phyloP scores from a whole-genome alignment of 1,140 invertebrate species.

The Archegozetes longisetosus region DNA sequence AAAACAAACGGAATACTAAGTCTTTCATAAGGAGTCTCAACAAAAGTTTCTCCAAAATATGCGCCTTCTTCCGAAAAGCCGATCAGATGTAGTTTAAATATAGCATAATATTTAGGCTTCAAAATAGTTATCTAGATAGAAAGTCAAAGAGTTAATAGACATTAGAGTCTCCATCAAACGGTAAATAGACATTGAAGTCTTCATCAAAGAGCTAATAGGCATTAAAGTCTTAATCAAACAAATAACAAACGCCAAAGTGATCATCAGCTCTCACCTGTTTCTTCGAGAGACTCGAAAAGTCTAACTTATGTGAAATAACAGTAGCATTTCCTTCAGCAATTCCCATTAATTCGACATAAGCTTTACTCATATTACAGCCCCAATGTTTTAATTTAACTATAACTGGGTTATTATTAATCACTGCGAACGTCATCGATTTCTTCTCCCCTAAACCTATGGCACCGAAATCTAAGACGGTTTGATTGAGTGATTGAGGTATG shows the following conservation, averaged over 20 bases:
- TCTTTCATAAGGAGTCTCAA: constrained; percentile 55
- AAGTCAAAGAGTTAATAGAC: constrained; percentile 1
- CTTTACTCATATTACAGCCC: constrained; percentile 47
- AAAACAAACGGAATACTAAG: constrained; percentile 38
- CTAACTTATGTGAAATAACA: constrained; percentile 31
- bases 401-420: constrained; percentile 60
- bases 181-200: neutral
- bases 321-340: constrained; percentile 44
- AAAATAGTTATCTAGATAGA: constrained; percentile 36
- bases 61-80: constrained; percentile 49
- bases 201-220: neutral
- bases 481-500: constrained; percentile 33
- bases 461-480: constrained; percentile 51
- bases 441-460: constrained; percentile 48
- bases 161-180: neutral
- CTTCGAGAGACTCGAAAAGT: constrained; percentile 29
- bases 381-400: constrained; percentile 45
- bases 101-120: constrained; percentile 47
- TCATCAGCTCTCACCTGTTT: neutral
- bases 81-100: constrained; percentile 51
- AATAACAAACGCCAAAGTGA: neutral
- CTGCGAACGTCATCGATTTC: constrained; percentile 47
- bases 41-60: constrained; percentile 47
- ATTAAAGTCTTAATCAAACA: too few species aligned
- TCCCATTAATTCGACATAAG: constrained; percentile 48